Percentiles rank a stretch among this genome's conserved stretches.
Conservation (phyloP, 23 tunicate genomes). For the Halocynthia aurantium region DNA sequence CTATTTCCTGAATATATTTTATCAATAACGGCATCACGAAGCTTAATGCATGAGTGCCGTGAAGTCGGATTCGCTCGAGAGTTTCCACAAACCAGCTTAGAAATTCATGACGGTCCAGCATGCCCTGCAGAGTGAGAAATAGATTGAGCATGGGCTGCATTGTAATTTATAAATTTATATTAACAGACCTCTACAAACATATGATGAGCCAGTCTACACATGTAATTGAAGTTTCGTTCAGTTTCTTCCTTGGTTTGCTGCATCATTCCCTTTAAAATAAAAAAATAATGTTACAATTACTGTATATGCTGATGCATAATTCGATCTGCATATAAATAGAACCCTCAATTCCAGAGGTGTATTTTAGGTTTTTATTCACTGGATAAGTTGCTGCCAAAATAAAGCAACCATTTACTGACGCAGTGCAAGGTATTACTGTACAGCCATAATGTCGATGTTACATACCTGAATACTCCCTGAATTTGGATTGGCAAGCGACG, state of each 20-base stretch:
- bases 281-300: not conserved
- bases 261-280: not conserved
- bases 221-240: slow-evolving; percentile 49
- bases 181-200: slow-evolving; percentile 64
- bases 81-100: slow-evolving; percentile 64
- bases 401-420: not conserved
- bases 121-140: slow-evolving; percentile 35
- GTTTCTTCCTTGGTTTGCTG: slow-evolving; percentile 41
- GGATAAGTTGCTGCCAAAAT: not conserved
- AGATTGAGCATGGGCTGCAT: not conserved
- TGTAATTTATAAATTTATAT: not conserved
- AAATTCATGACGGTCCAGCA: slow-evolving; percentile 85
- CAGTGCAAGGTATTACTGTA: not conserved
- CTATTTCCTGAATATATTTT: slow-evolving; percentile 63
- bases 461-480: slow-evolving; percentile 2
- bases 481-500: slow-evolving; percentile 4
- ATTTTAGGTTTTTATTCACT: not conserved
- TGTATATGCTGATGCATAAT: not conserved
- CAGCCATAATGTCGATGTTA: not conserved
- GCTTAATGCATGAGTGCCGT: slow-evolving; percentile 56
- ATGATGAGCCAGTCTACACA: slow-evolving; percentile 60
- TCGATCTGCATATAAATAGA: no score
- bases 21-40: slow-evolving; percentile 67
- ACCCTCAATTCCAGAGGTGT: not conserved
- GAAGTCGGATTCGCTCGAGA: slow-evolving; percentile 43